phyloP scores from a whole-genome alignment of 1,140 invertebrate genomes.

The Eriosoma lanigerum region DNA sequence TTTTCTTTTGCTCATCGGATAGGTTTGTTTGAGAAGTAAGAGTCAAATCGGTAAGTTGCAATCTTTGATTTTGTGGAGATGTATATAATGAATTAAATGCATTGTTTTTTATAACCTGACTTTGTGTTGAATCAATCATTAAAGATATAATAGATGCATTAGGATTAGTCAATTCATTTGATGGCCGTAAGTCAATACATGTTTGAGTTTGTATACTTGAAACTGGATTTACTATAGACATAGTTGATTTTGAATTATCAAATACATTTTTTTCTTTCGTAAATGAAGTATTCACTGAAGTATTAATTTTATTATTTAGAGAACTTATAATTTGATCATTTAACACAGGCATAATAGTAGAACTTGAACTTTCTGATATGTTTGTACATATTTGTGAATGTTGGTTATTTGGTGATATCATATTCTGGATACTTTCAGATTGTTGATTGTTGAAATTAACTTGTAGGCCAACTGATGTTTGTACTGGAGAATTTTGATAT shows the following conservation, averaged over 20 bases:
- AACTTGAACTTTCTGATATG: background rate
- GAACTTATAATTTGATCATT: conserved; percentile 15
- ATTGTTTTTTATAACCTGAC: conserved; percentile 27
- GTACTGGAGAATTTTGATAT: conserved; percentile 10
- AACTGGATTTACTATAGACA: conserved; percentile 3
- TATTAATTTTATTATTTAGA: background rate
- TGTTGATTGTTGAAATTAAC: conserved; percentile 17
- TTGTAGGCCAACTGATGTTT: conserved; percentile 33
- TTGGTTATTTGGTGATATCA: background rate
- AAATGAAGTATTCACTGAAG: background rate
- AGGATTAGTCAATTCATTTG: conserved; percentile 2
- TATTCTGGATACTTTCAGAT: background rate
- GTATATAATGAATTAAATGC: background rate
- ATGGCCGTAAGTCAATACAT: background rate
- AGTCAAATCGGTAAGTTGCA: background rate
- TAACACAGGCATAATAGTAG: background rate
- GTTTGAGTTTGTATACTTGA: conserved; percentile 41
- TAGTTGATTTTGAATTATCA: conserved; percentile 20
- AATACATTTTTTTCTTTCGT: background rate
- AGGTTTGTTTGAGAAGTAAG: conserved; percentile 8
- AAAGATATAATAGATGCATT: conserved; percentile 33
- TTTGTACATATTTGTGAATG: conserved; percentile 1
- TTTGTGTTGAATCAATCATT: conserved; percentile 44
- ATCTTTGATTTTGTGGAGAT: background rate
- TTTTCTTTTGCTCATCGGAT: conserved; percentile 39